phyloP scores from a whole-genome alignment of 2,888 invertebrate species.

The Laspeyria flexula region DNA sequence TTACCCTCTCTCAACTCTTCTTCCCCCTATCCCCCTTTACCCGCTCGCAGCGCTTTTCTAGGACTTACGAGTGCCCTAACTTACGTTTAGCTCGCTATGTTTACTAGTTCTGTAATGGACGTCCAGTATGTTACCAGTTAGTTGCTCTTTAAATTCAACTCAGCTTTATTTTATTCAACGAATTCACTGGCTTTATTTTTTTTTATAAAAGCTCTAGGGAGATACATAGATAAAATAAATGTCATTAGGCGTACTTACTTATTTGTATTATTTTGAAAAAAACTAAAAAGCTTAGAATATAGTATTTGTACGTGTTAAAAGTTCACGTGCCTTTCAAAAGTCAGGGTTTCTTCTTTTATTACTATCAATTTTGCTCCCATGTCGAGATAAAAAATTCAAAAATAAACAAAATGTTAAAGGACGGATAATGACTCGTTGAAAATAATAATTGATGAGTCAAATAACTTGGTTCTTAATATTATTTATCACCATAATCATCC shows the following conservation, averaged over 20 bases:
- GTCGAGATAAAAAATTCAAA: too few relatives aligned
- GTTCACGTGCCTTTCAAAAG: too few relatives aligned
- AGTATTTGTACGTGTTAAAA: too few relatives aligned
- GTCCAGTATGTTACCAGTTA: slow-evolving; percentile 19
- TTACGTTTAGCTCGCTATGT: slow-evolving; percentile 34
- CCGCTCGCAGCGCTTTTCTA: slow-evolving; percentile 37
- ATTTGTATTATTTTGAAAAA: too few relatives aligned
- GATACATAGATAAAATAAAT: too few relatives aligned
- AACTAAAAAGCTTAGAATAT: too few relatives aligned
- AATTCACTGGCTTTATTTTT: neutral
- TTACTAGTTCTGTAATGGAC: slow-evolving; percentile 36
- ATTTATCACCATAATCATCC: neutral
- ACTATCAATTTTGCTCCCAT: too few relatives aligned
- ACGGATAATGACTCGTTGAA: slow-evolving; percentile 3
- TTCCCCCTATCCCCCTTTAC: slow-evolving; percentile 12
- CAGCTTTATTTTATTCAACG: slow-evolving; percentile 8
- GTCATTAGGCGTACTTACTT: too few relatives aligned
- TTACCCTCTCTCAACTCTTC: slow-evolving; percentile 11
- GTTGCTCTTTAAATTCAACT: slow-evolving; percentile 25
- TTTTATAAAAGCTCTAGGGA: slow-evolving; percentile 1
- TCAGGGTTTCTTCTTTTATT: too few relatives aligned
- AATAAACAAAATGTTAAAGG: neutral
- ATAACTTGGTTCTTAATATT: neutral
- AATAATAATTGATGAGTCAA: neutral
- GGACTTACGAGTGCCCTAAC: slow-evolving; percentile 41